A percentile compares a stretch with the other conserved stretches of the same genome.
Conservation (phyloP, 1,140 invertebrate species). For the Drosophila repletoides region DNA sequence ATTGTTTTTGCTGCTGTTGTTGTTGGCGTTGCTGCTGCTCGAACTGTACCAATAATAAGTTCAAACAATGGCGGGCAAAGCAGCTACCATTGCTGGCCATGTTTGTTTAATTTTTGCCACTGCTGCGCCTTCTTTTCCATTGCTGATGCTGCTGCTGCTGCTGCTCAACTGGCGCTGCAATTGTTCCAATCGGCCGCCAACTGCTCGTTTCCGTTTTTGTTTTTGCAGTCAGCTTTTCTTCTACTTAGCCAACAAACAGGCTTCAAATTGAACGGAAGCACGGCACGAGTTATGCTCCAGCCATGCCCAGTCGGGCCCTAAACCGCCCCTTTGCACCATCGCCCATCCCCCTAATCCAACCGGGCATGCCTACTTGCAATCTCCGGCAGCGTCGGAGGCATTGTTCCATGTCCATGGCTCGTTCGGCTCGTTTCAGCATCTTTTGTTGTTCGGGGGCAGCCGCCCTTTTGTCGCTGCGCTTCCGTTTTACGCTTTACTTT, state of each 20-base stretch:
- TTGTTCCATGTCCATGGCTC: constrained; percentile 75
- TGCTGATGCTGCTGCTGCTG: constrained; percentile 5
- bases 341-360: constrained; percentile 37
- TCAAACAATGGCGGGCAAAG: constrained; percentile 68
- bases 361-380: constrained; percentile 41
- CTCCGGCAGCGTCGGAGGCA: constrained; percentile 62
- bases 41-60: constrained; percentile 73
- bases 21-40: constrained; percentile 55
- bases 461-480: constrained; percentile 73
- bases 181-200: constrained; percentile 76
- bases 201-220: constrained; percentile 76
- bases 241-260: constrained; percentile 71
- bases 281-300: constrained; percentile 68
- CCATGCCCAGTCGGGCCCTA: constrained; percentile 17
- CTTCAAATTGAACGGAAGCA: constrained; percentile 79
- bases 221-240: constrained; percentile 62
- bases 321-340: background rate
- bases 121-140: constrained; percentile 48
- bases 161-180: constrained; percentile 55
- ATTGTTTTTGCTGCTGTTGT: constrained; percentile 68
- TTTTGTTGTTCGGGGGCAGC: constrained; percentile 66
- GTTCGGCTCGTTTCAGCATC: constrained; percentile 63
- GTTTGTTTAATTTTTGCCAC: constrained; percentile 79
- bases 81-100: constrained; percentile 46
- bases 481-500: constrained; percentile 62